Evolutionary conservation across 2,797 vertebrate species (phyloP), one percentile per base, ranked within the genome.

Genomic region (Halcyon badia): DNA sequence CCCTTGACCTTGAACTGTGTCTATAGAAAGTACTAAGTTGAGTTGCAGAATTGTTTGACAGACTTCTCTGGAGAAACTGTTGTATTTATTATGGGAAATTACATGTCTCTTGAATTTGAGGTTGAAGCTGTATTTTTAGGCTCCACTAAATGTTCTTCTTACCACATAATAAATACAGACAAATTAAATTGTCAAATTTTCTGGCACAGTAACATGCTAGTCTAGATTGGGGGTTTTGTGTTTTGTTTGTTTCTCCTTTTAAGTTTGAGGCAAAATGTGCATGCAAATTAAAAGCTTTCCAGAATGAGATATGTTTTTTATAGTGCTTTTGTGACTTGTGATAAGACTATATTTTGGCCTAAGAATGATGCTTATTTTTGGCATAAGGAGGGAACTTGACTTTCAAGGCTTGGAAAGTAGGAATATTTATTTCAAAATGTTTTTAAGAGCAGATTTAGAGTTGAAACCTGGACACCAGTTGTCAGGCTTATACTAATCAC

Each of bases 391-490:
- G 31, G 20, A 82, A 64, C 18, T 83, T 77, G 49, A 16, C 21
- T 90, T 92, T 80, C 20, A 35, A 83, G 77, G 46, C 21, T 9
- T 30, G 17, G 60, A 61, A 87, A 87, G 37, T 14, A 64, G 35
- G 49, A 83, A 46, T 95, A 93, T 84, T 94, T 93, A 72, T 90
- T 96, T 92, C 28, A 57, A 28, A 83, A 31, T 71, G 46, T 89
- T 94, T 60, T 87, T 80, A 80, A 78, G 87, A 87, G 37, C 39
- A 62, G 93, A 89, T 93, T 96, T 89, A 71, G 71, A 78, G 64
- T 48, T 85, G 83, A 89, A 88, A 49, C 83, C 80, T 85, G 90
- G 90, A 93, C 96, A 96, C 81, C 77, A 92, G 94, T 96, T 93
- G 61, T 77, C 72, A 87, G 90, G 86, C 93, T 97, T 93, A 89